Base-by-base conservation (phyloP, 2,888 invertebrate genomes). In the Melanargia galathea region DNA sequence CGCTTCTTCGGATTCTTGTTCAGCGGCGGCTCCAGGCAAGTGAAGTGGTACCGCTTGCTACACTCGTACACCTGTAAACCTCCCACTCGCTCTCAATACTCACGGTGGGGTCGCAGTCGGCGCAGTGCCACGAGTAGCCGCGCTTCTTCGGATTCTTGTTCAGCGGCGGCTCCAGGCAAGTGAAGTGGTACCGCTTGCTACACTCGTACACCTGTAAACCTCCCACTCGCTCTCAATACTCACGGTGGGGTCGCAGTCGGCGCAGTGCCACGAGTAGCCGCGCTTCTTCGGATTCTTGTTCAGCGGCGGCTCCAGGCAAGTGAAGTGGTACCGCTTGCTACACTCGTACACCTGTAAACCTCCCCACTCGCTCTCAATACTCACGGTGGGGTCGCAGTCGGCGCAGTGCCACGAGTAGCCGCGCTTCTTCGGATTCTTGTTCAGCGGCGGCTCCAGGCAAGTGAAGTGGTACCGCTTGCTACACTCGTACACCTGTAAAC, bases 351-450 rank as follows among this genome's bases (percentile, higher is more conserved):
- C n/a, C n/a, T n/a, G n/a, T n/a, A n/a, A n/a, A n/a, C n/a, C n/a
- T n/a, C n/a, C 18, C 43, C 43, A 18, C 43, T 1, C 16, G 43
- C 43, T 43, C 43, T 43, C 57, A 63, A 48, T 56, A 93, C 93
- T 93, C 83, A 96, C 97, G 75, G 97, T 97, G 65, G 97, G 96
- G 92, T 98, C 98, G 92, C 98, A 98, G 83, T 97, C 97, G 57
- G 97, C 97, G 87, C 98, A 98, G 85, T 97, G 97, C 98, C 98
- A 98, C 13, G 97, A 97, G 82, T 98, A 98, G 35, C 98, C 98
- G 60, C 97, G 94, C 76, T 96, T 95, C 92, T 98, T 98, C 1
- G 98, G 98, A 65, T 97, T 96, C 84, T 97, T 97, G 86, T 97
- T 98, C 13, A 97, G 93, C 13, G 98, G 98, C 56, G 98, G 98